phyloP scores from a whole-genome alignment of 2,888 invertebrate species.

The Drosophila phalerata region DNA sequence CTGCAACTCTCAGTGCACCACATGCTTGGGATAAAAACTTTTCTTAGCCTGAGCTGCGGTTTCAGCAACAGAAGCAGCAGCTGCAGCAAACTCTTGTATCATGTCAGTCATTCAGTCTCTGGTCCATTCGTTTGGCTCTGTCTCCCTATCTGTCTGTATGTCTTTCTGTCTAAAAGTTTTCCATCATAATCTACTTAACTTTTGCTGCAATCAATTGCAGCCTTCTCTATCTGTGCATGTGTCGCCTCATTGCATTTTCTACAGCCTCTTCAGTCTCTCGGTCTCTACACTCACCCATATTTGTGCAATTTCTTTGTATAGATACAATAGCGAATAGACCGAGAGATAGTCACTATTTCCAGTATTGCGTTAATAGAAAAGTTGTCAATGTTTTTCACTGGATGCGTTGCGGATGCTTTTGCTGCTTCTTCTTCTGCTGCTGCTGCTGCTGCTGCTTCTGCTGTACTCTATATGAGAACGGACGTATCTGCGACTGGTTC shows the following conservation, averaged over 20 bases:
- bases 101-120: conserved; percentile 35
- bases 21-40: conserved; percentile 55
- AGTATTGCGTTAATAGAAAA: conserved; percentile 74
- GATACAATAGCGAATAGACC: conserved; percentile 54
- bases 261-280: conserved; percentile 61
- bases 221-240: conserved; percentile 38
- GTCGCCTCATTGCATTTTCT: conserved; percentile 74
- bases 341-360: conserved; percentile 50
- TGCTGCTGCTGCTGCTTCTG: conserved; percentile 16
- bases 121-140: conserved; percentile 18
- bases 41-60: conserved; percentile 43
- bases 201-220: conserved; percentile 81
- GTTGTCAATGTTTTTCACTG: conserved; percentile 64
- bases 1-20: conserved; percentile 47
- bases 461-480: conserved; percentile 29
- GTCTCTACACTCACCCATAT: conserved; percentile 35
- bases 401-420: conserved; percentile 26
- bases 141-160: conserved; percentile 2
- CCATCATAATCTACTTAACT: conserved; percentile 82
- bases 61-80: conserved; percentile 24
- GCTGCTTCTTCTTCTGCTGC: neutral
- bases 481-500: conserved; percentile 56
- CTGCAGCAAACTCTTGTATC: conserved; percentile 50
- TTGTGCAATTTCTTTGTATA: conserved; percentile 65
- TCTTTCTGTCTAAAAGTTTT: conserved; percentile 64